Percentiles rank a stretch among this genome's conserved stretches.
phyloP scores from a whole-genome alignment of 64 coral and sea anemone genomes.

The Hydrozoanthus tunicans region DNA sequence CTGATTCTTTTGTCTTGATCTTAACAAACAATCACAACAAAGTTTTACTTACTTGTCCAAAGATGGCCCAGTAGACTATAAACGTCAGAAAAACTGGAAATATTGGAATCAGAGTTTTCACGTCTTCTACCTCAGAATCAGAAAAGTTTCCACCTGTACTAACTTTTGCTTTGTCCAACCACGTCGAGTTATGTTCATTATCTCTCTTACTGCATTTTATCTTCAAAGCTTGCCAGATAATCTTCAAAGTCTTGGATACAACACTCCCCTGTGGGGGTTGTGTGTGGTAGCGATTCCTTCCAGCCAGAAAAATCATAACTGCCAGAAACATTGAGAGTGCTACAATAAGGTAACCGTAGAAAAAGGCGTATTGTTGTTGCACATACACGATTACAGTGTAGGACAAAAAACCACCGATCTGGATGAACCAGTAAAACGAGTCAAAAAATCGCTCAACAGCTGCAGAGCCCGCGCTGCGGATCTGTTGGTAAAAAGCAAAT shows the following conservation, averaged over 20 bases:
- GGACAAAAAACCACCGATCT: constrained; percentile 65
- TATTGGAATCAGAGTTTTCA: constrained; percentile 54
- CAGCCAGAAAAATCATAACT: constrained; percentile 53
- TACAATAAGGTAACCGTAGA: constrained; percentile 52
- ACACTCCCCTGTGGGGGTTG: constrained; percentile 34
- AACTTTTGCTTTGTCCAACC: constrained; percentile 55
- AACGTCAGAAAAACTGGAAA: constrained; percentile 69
- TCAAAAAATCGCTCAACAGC: constrained; percentile 71
- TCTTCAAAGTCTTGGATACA: constrained; percentile 51
- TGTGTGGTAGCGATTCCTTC: constrained; percentile 59
- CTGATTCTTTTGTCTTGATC: no score
- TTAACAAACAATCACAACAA: no score
- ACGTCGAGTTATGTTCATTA: not conserved
- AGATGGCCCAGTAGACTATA: constrained; percentile 75
- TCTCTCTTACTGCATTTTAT: constrained; percentile 7
- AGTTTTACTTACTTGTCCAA: constrained; percentile 47
- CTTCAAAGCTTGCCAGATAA: constrained; percentile 60
- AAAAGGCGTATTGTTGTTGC: constrained; percentile 58
- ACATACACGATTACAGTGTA: constrained; percentile 69
- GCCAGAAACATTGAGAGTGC: constrained; percentile 14
- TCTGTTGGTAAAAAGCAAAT: not conserved
- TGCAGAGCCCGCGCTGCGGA: constrained; percentile 9
- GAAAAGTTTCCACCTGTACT: constrained; percentile 24
- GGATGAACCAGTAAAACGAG: constrained; percentile 86
- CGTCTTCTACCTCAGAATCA: constrained; percentile 59